A percentile compares a stretch with the other conserved stretches of the same genome.
These are phyloP conservation scores for Diadophis punctatus DNA, from an alignment of 2,113 vertebrate species.

Conservation along the genomic window DNA sequence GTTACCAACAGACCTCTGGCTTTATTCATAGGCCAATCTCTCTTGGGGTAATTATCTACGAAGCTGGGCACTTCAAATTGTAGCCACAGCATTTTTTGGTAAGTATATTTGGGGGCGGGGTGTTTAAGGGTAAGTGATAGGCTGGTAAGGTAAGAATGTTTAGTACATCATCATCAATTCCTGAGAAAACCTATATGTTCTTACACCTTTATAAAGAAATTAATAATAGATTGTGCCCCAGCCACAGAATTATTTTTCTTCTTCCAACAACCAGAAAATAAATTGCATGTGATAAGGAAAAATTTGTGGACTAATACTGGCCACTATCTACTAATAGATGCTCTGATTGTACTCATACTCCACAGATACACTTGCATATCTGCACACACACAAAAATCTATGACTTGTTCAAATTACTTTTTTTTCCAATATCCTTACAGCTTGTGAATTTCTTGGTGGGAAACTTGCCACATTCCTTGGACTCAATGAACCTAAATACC, in stretches of 20 bases:
- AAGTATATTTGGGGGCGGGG: conserved; percentile 2
- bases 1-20: conserved; percentile 9
- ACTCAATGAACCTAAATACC: conserved; percentile 71
- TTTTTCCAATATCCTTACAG: conserved; percentile 50
- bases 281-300: background rate
- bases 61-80: conserved; percentile 54
- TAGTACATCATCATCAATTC: background rate
- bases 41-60: conserved; percentile 55
- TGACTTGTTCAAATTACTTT: background rate
- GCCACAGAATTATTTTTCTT: background rate
- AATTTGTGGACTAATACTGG: background rate
- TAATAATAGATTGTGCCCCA: background rate
- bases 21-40: conserved; percentile 35
- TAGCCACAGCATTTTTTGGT: conserved; percentile 66
- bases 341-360: background rate
- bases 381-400: background rate
- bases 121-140: background rate
- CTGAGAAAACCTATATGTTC: background rate
- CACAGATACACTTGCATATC: background rate
- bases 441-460: conserved; percentile 73
- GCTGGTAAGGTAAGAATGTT: background rate
- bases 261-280: background rate
- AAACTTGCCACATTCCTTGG: conserved; percentile 66
- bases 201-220: background rate
- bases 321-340: background rate